phyloP scores from a whole-genome alignment of 2,113 vertebrate genomes.

The Larimichthys crocea region DNA sequence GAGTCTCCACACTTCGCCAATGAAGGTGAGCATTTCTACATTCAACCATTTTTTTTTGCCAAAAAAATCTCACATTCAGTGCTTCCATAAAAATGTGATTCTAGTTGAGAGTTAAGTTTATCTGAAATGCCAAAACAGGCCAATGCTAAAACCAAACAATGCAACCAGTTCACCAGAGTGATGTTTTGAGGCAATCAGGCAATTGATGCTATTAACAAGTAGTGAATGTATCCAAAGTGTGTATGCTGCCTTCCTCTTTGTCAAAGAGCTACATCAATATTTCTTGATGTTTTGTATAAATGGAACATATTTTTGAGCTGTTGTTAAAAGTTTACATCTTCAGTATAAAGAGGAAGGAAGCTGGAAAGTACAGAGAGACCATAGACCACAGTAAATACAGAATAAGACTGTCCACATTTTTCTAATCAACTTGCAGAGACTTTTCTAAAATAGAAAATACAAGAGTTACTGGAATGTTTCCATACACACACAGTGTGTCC shows the following conservation, averaged over 20 bases:
- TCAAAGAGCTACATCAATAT: background rate
- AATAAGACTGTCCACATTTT: background rate
- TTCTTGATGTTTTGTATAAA: background rate
- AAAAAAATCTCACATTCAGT: background rate
- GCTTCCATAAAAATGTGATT: background rate
- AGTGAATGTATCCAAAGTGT: background rate
- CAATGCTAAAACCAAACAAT: background rate
- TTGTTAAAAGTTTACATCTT: too few relatives aligned
- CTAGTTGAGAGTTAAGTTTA: too few relatives aligned
- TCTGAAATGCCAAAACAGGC: background rate
- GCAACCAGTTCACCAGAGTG: background rate
- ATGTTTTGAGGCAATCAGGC: background rate
- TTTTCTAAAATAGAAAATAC: background rate
- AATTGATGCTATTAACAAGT: background rate
- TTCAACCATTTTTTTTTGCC: background rate
- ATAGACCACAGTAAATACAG: background rate
- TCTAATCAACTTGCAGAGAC: background rate
- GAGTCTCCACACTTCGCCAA: constrained; percentile 90
- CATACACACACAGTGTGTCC: background rate
- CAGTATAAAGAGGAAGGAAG: too few relatives aligned
- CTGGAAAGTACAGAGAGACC: too few relatives aligned
- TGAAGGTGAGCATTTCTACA: constrained; percentile 86
- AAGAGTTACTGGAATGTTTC: background rate
- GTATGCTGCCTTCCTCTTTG: background rate
- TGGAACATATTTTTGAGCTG: too few relatives aligned